Base-by-base conservation (phyloP, 1,140 invertebrate genomes). In the Polyergus mexicanus region DNA sequence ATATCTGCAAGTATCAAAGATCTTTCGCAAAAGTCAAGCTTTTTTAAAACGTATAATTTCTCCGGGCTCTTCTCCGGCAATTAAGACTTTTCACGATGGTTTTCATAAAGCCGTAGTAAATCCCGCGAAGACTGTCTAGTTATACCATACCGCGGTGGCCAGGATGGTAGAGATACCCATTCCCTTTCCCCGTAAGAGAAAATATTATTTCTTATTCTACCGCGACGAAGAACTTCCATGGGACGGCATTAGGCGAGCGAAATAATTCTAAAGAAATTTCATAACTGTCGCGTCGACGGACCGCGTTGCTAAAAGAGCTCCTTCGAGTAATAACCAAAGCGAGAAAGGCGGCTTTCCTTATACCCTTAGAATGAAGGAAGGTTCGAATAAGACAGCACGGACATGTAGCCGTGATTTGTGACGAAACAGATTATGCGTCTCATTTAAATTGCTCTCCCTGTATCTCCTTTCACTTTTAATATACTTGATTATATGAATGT, bases 181-280 rank as follows among this genome's bases (percentile, higher is more conserved):
- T 38, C 56, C 56, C 47, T 51, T 51, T 41, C 56, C 66, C 32
- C 35, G 51, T 10, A n/a, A 62, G 71, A 83, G 86, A 92, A 94
- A 93, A 93, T 92, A 94, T 94, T 91, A 93, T 94, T 94, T 91
- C 92, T 94, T 93, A 92, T 93, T 92, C 92, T 86, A 56, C n/a
- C 28, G 75, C 22, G 60, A 44, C 28, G 68, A 66, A 54, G 80
- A 86, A 78, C 63, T 85, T 90, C 60, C 71, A 65, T 80, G 75
- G 78, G 60, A 54, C 68, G 87, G 86, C 91, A 90, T 92, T 92
- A 92, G 92, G 87, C 87, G 90, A 88, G 88, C 88, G 92, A 91
- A 94, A 95, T 94, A 94, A 94, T 94, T 95, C 90, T 93, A 91
- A 93, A 93, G 93, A 93, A 94, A 93, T 94, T 94, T 94, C 94